Evolutionary conservation across 2,888 invertebrate genomes (phyloP).

Genomic region (Cryptosula pallasiana): DNA sequence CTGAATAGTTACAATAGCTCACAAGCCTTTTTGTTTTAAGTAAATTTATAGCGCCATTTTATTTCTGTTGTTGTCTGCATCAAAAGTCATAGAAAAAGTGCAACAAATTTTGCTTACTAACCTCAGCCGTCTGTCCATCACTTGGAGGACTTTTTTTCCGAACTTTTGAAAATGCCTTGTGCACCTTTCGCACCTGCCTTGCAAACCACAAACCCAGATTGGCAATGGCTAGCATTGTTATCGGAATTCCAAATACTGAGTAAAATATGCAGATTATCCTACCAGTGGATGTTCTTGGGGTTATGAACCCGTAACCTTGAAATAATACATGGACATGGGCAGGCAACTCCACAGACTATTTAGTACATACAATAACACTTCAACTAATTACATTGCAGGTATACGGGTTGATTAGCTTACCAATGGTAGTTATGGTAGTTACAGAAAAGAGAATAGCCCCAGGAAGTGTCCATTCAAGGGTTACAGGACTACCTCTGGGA

Average conservation of each 20-base stretch:
- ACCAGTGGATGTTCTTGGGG: slow-evolving; percentile 5
- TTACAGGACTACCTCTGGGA: not conserved
- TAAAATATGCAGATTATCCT: slow-evolving; percentile 24
- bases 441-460: slow-evolving; percentile 25
- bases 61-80: not conserved
- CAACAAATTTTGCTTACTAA: not conserved
- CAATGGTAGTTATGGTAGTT: slow-evolving; percentile 24
- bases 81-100: too few relatives aligned
- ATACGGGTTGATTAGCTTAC: too few relatives aligned
- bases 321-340: not conserved
- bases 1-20: too few relatives aligned
- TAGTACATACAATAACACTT: not conserved
- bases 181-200: slow-evolving; percentile 24
- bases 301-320: slow-evolving; percentile 15
- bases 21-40: too few relatives aligned
- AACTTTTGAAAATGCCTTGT: not conserved
- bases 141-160: not conserved
- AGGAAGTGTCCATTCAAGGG: slow-evolving; percentile 19
- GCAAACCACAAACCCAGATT: slow-evolving; percentile 23
- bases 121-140: not conserved
- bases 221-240: slow-evolving; percentile 24
- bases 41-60: not conserved
- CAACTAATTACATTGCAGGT: too few relatives aligned
- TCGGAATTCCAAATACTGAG: slow-evolving; percentile 24
- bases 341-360: not conserved